Conservation (phyloP, 2,113 vertebrate genomes). For the Dolichotis patagonum region DNA sequence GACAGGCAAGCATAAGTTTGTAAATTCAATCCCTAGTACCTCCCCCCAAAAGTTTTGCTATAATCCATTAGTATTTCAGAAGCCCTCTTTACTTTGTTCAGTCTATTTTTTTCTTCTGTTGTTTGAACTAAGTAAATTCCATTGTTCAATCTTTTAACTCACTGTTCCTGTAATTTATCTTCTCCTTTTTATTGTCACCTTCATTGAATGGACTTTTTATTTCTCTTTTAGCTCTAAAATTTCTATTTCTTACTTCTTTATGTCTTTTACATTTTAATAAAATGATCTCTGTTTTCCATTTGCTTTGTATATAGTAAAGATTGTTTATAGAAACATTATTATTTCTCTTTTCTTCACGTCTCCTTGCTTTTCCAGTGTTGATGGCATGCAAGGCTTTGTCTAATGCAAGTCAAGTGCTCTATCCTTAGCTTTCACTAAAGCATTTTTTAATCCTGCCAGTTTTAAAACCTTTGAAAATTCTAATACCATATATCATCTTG, state of each 20-base stretch:
- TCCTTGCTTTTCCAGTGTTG: not conserved
- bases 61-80: not conserved
- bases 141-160: not conserved
- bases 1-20: no score
- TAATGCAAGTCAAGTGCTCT: no score
- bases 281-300: not conserved
- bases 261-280: not conserved
- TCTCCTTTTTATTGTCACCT: not conserved
- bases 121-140: not conserved
- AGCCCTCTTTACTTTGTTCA: not conserved
- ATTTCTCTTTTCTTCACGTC: no score
- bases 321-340: not conserved
- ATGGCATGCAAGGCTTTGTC: no score
- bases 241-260: not conserved
- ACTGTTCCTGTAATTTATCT: not conserved
- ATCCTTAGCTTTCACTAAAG: not conserved
- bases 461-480: not conserved
- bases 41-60: not conserved
- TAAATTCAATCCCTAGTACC: no score
- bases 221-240: not conserved
- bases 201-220: not conserved
- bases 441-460: not conserved
- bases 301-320: not conserved
- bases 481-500: not conserved
- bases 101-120: not conserved